phyloP scores from a whole-genome alignment of 2,797 vertebrate species.

The Yasuhikotakia modesta region DNA sequence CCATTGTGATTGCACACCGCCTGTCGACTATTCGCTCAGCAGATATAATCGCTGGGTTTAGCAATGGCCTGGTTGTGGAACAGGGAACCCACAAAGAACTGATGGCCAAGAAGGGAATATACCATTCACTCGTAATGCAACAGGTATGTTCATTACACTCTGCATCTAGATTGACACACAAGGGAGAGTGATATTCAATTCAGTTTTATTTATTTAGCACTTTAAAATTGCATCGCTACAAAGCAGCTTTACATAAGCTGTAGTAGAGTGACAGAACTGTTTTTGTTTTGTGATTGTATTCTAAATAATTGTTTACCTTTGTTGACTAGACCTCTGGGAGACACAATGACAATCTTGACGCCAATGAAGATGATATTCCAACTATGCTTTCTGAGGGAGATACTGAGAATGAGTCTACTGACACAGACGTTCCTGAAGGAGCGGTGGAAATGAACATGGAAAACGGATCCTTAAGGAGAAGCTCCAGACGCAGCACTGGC shows the following conservation, averaged over 20 bases:
- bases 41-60: constrained; percentile 78
- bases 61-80: constrained; percentile 72
- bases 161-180: no score
- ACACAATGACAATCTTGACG: constrained; percentile 17
- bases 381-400: constrained; percentile 37
- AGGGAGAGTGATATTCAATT: no score
- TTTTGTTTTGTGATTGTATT: no score
- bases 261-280: background rate
- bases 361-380: constrained; percentile 28
- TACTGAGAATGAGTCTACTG: constrained; percentile 34
- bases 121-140: constrained; percentile 77
- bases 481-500: constrained; percentile 31
- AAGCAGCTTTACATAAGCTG: no score
- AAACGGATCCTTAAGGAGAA: constrained; percentile 29
- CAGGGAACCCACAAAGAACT: constrained; percentile 76
- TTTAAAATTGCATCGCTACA: no score
- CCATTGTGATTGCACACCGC: constrained; percentile 79
- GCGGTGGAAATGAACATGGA: constrained; percentile 32
- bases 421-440: constrained; percentile 36
- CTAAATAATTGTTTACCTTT: background rate
- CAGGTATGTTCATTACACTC: constrained; percentile 65
- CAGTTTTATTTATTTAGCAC: no score
- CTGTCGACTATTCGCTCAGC: constrained; percentile 77
- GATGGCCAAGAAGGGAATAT: constrained; percentile 77
- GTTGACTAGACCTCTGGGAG: constrained; percentile 44